Evolutionary conservation across 2,888 invertebrate genomes (phyloP), one percentile per base, ranked within the genome.

Genomic region (Zhuqinia jingwanae): DNA sequence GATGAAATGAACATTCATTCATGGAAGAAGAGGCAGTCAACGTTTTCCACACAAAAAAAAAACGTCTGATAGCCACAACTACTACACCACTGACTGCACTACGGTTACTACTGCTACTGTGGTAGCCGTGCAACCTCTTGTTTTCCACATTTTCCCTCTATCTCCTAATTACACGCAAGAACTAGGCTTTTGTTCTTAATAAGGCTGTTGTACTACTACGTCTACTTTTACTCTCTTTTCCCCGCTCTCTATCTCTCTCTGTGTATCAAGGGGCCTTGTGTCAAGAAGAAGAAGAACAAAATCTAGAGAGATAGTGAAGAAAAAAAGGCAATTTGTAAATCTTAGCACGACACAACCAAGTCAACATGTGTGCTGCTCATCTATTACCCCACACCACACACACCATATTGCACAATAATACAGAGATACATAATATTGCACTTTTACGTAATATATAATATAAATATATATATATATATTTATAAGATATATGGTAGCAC

Each of bases 151-250:
- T 53, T n/a, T n/a, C n/a, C n/a, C n/a, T n/a, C 56, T 63, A 36
- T 65, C 83, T 77, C 42, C 77, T 84, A 84, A 84, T 84, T 84
- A 84, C 84, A 84, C 84, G 77, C 84, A 77, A 77, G 84, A 77
- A 68, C 53, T 77, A 65, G 68, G 63, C 84, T 56, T 68, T 84
- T 84, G 84, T 77, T 77, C 77, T 68, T 76, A 75, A 79, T 83
- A 76, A 63, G 60, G 47, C 81, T 58, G 81, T 73, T 80, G 65
- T 68, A 47, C 36, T 20, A n/a, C n/a, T n/a, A n/a, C n/a, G n/a
- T n/a, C n/a, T n/a, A n/a, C n/a, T n/a, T n/a, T n/a, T n/a, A n/a
- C n/a, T n/a, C n/a, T n/a, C n/a, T n/a, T n/a, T n/a, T n/a, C n/a
- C n/a, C n/a, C n/a, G n/a, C 65, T 15, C 47, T 47, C 70, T 70